Conservation (phyloP, 2,888 invertebrate species). For the Cerceris rybyensis region DNA sequence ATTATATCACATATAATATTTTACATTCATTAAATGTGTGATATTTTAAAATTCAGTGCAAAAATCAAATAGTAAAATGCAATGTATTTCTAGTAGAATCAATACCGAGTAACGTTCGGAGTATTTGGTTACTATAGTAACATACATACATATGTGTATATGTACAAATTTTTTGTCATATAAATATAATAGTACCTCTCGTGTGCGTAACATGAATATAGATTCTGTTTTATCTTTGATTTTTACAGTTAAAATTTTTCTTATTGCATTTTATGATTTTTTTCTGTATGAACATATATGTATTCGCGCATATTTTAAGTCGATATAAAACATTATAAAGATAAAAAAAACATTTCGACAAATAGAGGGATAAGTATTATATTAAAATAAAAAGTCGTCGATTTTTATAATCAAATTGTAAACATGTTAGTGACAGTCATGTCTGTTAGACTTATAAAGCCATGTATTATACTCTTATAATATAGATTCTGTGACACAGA, state of each 20-base stretch:
- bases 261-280: slow-evolving; percentile 1
- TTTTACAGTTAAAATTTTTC: slow-evolving; percentile 6
- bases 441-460: slow-evolving; percentile 74
- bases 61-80: slow-evolving; percentile 13
- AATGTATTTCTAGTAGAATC: slow-evolving; percentile 12
- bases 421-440: slow-evolving; percentile 64
- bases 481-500: slow-evolving; percentile 76
- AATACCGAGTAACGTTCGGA: slow-evolving; percentile 32
- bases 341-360: slow-evolving; percentile 44
- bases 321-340: slow-evolving; percentile 28
- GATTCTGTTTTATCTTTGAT: background rate
- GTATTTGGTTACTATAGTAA: slow-evolving; percentile 55
- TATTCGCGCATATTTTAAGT: slow-evolving; percentile 17
- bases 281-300: slow-evolving; percentile 1
- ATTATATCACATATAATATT: slow-evolving; percentile 5
- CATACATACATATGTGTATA: slow-evolving; percentile 24
- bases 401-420: slow-evolving; percentile 67
- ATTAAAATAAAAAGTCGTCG: slow-evolving; percentile 69
- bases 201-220: background rate
- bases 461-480: slow-evolving; percentile 75
- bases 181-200: background rate
- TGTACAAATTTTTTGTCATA: slow-evolving; percentile 12
- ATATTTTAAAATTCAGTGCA: slow-evolving; percentile 28
- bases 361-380: slow-evolving; percentile 56
- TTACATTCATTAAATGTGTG: slow-evolving; percentile 12